Evolutionary conservation across 2,888 invertebrate genomes (phyloP), one percentile per base, ranked within the genome.

Genomic region (Psylliodes chrysocephalus): DNA sequence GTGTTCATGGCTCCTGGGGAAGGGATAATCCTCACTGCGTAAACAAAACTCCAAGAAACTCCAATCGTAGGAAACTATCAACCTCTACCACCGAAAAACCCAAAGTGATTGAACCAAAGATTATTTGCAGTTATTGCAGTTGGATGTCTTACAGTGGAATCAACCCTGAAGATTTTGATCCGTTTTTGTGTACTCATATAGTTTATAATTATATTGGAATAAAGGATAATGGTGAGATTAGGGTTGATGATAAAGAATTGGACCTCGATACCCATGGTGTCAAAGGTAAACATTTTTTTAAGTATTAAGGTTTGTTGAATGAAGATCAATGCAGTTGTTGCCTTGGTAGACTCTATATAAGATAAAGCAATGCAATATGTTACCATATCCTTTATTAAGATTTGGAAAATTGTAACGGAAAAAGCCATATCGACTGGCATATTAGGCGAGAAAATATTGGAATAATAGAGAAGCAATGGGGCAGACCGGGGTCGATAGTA

Each of bases 51-150:
- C 33, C 33, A 33, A 8, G 2, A 33, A 33, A n/a, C 10, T 6
- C 2, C n/a, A 7, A 33, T 33, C 3, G 33, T 1, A 33, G 33
- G 33, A 33, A 33, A 33, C 8, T 33, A 7, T 33, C 33, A 33
- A 33, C 6, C 2, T 7, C 33, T 10, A 33, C 33, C 3, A 18
- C 46, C 7, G 6, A 19, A 40, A 6, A 49, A 14, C 5, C 59
- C 12, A 14, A 35, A 4, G n/a, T 8, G 8, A 22, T 14, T 5
- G 38, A 44, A 49, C 33, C 46, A 3, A 74, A 74, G 53, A 69
- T 76, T 0, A 59, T 75, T 25, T 75, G 76, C 49, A 72, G 72
- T 18, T 76, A 75, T 55, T 71, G 69, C 5, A 75, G 73, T 40
- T 76, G 73, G 74, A 66, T 63, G 7, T 67, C 71, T 1, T 67